Conservation (phyloP, 53 echinoderm and acorn worm species). For the Temnopleurus reevesii region DNA sequence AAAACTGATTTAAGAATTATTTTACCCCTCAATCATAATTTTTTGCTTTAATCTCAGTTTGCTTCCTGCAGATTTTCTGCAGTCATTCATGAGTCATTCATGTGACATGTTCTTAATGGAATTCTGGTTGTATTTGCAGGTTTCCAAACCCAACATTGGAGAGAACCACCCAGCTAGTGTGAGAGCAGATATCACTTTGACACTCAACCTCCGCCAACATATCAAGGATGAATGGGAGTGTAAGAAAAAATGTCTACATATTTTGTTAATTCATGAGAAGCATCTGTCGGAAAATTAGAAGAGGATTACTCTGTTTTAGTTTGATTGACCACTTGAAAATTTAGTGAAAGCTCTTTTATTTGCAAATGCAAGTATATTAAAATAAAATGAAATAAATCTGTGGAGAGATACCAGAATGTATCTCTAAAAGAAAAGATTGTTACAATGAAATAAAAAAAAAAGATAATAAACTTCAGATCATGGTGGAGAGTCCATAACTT, state of each 20-base stretch:
- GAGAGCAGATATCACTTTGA: conserved; percentile 87
- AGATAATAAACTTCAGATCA: no score
- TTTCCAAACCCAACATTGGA: conserved; percentile 96
- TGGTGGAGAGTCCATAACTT: no score
- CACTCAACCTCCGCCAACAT: conserved; percentile 78
- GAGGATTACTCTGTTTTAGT: no score
- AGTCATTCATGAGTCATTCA: background rate
- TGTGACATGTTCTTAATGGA: background rate
- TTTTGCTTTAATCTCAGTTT: background rate
- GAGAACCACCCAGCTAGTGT: conserved; percentile 95
- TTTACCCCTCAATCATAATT: background rate
- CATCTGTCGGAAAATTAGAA: no score
- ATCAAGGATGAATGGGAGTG: conserved; percentile 95
- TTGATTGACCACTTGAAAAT: no score
- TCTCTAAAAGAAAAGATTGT: no score
- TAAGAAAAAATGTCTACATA: conserved; percentile 56
- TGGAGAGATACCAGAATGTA: no score
- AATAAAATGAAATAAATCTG: no score
- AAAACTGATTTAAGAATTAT: background rate
- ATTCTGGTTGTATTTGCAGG: conserved; percentile 36
- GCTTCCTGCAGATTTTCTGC: background rate
- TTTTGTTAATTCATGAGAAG: no score
- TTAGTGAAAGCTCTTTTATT: no score
- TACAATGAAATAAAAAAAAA: no score
- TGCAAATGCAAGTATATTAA: no score